A percentile compares a stretch with the other conserved stretches of the same genome.
These are phyloP conservation scores for Ceyx erithaca DNA, from an alignment of 2,797 vertebrate species.

Conservation along the genomic window DNA sequence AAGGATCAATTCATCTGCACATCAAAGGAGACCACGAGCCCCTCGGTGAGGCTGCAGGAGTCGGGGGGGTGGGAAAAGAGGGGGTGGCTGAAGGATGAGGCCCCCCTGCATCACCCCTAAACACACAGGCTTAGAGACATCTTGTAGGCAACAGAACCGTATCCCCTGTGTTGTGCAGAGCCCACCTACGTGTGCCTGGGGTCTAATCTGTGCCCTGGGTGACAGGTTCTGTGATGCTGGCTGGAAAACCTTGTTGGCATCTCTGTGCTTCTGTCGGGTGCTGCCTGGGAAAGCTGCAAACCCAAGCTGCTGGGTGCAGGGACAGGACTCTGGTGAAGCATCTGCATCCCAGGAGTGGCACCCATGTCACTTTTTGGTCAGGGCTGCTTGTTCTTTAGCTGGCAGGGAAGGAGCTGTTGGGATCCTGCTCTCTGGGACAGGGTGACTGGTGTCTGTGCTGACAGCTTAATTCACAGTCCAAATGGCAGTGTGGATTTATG, in stretches of 20 bases:
- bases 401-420: background rate
- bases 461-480: background rate
- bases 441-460: accelerated
- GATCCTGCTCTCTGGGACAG: background rate
- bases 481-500: accelerated
- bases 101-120: background rate
- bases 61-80: background rate
- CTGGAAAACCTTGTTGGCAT: background rate
- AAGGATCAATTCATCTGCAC: slow-evolving; percentile 39
- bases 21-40: slow-evolving; percentile 8
- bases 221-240: accelerated
- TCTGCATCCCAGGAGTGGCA: background rate
- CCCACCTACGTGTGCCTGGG: accelerated
- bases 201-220: accelerated
- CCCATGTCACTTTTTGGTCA: accelerated
- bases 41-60: background rate
- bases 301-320: background rate
- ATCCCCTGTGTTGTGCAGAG: accelerated
- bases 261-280: accelerated
- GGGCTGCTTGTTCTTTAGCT: background rate
- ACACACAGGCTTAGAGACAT: background rate
- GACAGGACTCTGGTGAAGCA: accelerated
- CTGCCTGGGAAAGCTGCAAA: background rate
- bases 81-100: background rate
- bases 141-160: accelerated